phyloP scores from a whole-genome alignment of 1,140 invertebrate genomes.

The Chymomyza costata region DNA sequence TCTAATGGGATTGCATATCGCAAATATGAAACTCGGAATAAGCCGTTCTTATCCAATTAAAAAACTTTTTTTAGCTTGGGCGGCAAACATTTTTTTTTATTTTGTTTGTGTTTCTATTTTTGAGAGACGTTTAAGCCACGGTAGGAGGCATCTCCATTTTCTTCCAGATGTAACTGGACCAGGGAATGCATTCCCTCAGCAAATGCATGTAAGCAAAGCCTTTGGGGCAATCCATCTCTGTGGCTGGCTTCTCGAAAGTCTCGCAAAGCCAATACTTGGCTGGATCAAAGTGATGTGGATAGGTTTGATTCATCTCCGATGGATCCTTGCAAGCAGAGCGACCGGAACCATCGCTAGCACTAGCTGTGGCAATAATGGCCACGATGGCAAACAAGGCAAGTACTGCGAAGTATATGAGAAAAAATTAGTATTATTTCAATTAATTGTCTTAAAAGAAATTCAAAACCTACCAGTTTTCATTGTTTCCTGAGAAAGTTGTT shows the following conservation, averaged over 20 bases:
- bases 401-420: constrained; percentile 25
- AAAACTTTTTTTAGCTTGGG: no score
- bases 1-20: no score
- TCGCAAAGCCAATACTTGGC: constrained; percentile 70
- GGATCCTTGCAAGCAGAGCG: constrained; percentile 63
- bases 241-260: constrained; percentile 38
- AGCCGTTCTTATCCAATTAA: no score
- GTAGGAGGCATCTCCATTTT: constrained; percentile 62
- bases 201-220: constrained; percentile 67
- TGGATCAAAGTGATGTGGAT: constrained; percentile 61
- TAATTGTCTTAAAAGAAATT: background rate
- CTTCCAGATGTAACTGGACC: constrained; percentile 69
- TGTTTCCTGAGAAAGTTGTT: constrained; percentile 41
- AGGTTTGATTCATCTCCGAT: constrained; percentile 57
- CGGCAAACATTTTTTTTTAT: no score
- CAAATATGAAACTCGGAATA: no score
- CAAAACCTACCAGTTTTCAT: constrained; percentile 55
- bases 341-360: constrained; percentile 47
- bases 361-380: constrained; percentile 36
- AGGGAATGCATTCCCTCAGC: constrained; percentile 67
- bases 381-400: constrained; percentile 43
- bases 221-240: constrained; percentile 56
- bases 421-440: constrained; percentile 1
- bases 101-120: no score
- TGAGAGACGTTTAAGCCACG: constrained; percentile 59